Evolutionary conservation across 2,888 invertebrate genomes (phyloP), one percentile per base, ranked within the genome.

Genomic region (Ophion obscuratus): DNA sequence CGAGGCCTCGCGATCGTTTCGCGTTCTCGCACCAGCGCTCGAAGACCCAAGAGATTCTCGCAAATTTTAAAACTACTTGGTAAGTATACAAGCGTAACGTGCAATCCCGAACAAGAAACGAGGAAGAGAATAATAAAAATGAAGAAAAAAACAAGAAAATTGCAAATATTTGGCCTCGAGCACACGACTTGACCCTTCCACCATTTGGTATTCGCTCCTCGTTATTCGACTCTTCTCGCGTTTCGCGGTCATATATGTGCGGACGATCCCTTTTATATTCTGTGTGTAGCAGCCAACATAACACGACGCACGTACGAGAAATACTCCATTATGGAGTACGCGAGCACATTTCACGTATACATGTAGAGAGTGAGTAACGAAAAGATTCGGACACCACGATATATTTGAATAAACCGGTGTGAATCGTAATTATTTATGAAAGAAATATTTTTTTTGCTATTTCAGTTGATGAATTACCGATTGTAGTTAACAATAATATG

Each of bases 201-300:
- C 86, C 85, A 71, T 86, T 87, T 83, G 83, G 71, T 84, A 87
- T 86, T 81, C 83, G 75, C 61, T 83, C 75, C 86, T 86, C 86
- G 81, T 81, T 84, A 82, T 81, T 79, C 44, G 70, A 61, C 62
- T 20, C 81, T 64, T 86, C 64, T 53, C 64, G 75, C 77, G 73
- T 74, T 71, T 31, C 27, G 36, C 27, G 27, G 17, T 53, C 53
- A 17, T 53, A 17, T 17, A 24, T 47, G 70, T 10, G n/a, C 44
- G 74, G 40, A 84, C 53, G 62, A 71, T 80, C 47, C 36, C 57
- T 64, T 64, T 75, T 76, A 40, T 74, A 75, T 47, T 77, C 75
- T 40, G 14, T 27, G 14, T 59, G 64, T 6, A 57, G 27, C 20
- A 47, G 40, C 14, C 27, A 6, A 36, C 31, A 17, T 7, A 14